phyloP scores from a whole-genome alignment of 2,797 vertebrate genomes.

The Limnodromus scolopaceus region DNA sequence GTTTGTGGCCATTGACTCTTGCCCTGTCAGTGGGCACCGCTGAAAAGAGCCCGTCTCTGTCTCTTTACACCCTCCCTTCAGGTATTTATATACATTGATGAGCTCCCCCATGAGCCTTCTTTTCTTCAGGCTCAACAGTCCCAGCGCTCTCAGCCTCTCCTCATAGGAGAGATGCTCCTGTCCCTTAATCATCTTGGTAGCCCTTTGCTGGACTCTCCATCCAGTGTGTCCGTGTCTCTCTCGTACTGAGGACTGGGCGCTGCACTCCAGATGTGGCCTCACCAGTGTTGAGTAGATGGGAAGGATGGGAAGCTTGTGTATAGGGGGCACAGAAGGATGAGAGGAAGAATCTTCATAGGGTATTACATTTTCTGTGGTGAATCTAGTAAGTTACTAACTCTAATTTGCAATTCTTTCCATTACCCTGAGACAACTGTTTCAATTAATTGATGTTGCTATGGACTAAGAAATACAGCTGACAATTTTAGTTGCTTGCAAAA shows the following conservation, averaged over 20 bases:
- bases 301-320: neutral
- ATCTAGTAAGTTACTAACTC: neutral
- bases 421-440: neutral
- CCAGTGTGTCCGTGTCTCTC: fast-evolving
- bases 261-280: neutral
- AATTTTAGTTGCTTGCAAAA: neutral
- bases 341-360: neutral
- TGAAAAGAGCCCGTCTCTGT: neutral
- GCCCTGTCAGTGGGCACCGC: neutral
- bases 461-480: neutral
- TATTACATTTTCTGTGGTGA: neutral
- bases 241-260: neutral
- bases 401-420: neutral
- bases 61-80: neutral
- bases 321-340: neutral
- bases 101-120: neutral
- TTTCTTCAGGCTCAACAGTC: neutral
- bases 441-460: neutral
- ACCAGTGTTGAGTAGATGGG: neutral
- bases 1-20: neutral
- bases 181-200: neutral
- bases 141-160: neutral
- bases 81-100: neutral
- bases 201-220: neutral
- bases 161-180: neutral